Percentiles rank a stretch among this genome's conserved stretches.
Conservation (phyloP, 2,888 invertebrate species). For the Troides helena region DNA sequence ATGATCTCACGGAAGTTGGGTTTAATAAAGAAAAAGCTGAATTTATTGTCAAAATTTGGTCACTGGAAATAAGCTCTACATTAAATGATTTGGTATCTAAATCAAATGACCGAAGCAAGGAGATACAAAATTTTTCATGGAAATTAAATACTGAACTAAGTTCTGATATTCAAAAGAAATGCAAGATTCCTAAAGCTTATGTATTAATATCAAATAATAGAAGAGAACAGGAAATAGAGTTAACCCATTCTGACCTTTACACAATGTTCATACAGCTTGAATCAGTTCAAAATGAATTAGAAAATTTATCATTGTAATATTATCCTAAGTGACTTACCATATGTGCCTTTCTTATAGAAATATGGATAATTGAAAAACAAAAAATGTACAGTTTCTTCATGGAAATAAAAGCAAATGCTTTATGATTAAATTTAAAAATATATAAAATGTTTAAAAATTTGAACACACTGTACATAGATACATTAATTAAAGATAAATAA, state of each 20-base stretch:
- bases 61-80: conserved; percentile 59
- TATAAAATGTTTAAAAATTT: background rate
- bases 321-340: conserved; percentile 3
- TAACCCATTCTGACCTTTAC: conserved; percentile 66
- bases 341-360: conserved; percentile 20
- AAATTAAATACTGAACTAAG: conserved; percentile 70
- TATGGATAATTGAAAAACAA: background rate
- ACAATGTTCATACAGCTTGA: conserved; percentile 69
- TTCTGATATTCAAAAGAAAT: conserved; percentile 64
- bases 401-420: too few species aligned
- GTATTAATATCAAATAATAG: conserved; percentile 46
- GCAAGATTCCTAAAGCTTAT: conserved; percentile 67
- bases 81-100: conserved; percentile 56
- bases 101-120: conserved; percentile 40
- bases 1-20: conserved; percentile 56
- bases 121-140: conserved; percentile 57
- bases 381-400: background rate
- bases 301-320: conserved; percentile 45
- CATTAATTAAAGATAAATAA: background rate
- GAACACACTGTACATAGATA: background rate
- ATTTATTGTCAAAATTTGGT: conserved; percentile 65
- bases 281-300: conserved; percentile 69
- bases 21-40: conserved; percentile 60
- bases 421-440: background rate
- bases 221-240: conserved; percentile 57